Base-by-base conservation (phyloP, 2,888 invertebrate genomes). In the Allacma fusca region DNA sequence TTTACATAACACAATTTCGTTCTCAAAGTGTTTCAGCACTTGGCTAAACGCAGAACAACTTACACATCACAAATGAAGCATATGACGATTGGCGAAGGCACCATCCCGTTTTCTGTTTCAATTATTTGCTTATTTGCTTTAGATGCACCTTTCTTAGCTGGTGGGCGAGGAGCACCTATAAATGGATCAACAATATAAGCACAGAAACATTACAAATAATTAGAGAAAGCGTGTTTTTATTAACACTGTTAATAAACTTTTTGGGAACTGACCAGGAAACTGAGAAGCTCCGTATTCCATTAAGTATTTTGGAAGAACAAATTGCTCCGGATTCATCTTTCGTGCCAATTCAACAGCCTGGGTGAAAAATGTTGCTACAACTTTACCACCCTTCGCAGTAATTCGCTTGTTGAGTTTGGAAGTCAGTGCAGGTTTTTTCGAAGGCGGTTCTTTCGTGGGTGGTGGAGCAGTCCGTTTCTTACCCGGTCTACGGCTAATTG, bases 281-380 rank as follows among this genome's bases (percentile, higher is more conserved):
- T 91, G 89, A 79, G 62, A 28, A 43, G 77, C 77, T 73, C 75
- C 68, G n/a, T 29, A 76, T 59, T 94, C 88, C 81, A 90, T 90
- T 88, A 96, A 90, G 85, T 95, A 94, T 69, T 91, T 88, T 0
- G 97, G 96, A 84, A 97, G 87, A 85, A 94, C 93, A 87, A 97
- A 97, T 87, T 97, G 95, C 83, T 90, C 91, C 0, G 97, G 97
- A 88, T 97, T 97, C 87, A 94, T 90, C 79, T 93, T 88, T 82
- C 91, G 91, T 1, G 96, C 96, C 0, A 94, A 95, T 84, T 92
- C 90, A 73, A 95, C 57, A 4, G 74, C 72, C 50, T 75, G 64
- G 34, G 26, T 40, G 43, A 77, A 77, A 50, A 77, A 77, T 24
- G 64, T 72, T 19, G 50, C n/a, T 13, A 77, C 62, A 44, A 72